Percentiles rank a stretch among this genome's conserved stretches.
Conservation (phyloP, 2,113 vertebrate genomes). For the Origma solitaria region DNA sequence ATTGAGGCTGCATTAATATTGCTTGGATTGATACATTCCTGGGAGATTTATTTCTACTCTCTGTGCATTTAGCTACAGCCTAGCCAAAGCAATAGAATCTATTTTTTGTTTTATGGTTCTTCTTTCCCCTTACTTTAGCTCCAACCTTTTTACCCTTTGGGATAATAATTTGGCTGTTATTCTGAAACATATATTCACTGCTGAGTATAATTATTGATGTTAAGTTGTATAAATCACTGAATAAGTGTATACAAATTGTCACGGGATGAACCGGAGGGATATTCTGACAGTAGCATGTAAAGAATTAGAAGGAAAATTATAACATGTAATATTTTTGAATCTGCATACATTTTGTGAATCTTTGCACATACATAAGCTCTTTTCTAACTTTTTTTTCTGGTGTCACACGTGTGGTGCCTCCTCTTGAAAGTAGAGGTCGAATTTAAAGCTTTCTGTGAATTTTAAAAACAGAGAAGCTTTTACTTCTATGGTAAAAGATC, state of each 20-base stretch:
- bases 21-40: slow-evolving; percentile 4
- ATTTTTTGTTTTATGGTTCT: neutral
- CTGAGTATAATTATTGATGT: neutral
- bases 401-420: neutral
- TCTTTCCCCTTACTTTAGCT: neutral
- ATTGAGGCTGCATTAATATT: neutral
- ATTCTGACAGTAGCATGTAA: neutral
- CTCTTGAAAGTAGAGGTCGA: neutral
- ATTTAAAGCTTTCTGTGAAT: neutral
- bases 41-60: neutral
- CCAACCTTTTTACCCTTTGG: neutral
- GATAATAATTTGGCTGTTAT: neutral
- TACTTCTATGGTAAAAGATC: neutral
- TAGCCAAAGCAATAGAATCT: neutral
- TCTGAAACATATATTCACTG: neutral
- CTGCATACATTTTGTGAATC: neutral
- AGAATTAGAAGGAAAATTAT: neutral
- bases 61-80: neutral
- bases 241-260: neutral
- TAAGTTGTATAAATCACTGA: neutral
- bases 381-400: neutral
- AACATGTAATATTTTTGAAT: neutral
- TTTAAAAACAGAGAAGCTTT: neutral
- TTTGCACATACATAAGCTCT: neutral
- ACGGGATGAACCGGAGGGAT: neutral